These are phyloP conservation scores for Microplitis manilae DNA, from an alignment of 2,888 invertebrate species.

Conservation along the genomic window DNA sequence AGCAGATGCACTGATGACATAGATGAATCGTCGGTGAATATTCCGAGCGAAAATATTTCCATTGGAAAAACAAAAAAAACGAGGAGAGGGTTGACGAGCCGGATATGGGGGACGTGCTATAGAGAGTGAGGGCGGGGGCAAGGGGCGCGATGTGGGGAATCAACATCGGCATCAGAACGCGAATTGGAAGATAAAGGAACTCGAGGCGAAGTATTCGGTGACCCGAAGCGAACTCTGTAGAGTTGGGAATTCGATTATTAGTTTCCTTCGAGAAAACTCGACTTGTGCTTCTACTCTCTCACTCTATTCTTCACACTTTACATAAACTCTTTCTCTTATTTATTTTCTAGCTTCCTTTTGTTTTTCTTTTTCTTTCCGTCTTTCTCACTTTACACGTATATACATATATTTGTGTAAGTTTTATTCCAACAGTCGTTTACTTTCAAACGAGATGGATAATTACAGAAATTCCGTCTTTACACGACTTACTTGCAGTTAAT, in stretches of 20 bases:
- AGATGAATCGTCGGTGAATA: slow-evolving; percentile 39
- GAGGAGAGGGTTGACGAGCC: neutral
- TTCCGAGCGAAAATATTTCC: slow-evolving; percentile 38
- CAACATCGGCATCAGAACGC: slow-evolving; percentile 36
- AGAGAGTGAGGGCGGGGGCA: slow-evolving; percentile 6
- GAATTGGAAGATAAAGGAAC: slow-evolving; percentile 37
- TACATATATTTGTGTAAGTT: too few relatives aligned
- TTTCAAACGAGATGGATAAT: slow-evolving; percentile 26
- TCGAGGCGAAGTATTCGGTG: slow-evolving; percentile 44
- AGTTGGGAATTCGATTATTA: slow-evolving; percentile 58
- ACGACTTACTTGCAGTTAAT: neutral
- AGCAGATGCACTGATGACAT: slow-evolving; percentile 43
- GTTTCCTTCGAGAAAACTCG: slow-evolving; percentile 53
- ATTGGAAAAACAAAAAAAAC: slow-evolving; percentile 11
- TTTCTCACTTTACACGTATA: too few relatives aligned
- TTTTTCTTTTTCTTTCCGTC: too few relatives aligned
- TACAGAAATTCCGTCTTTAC: slow-evolving; percentile 2
- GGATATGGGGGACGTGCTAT: too few relatives aligned
- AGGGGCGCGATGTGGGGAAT: neutral
- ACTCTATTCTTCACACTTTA: slow-evolving; percentile 9
- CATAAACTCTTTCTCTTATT: neutral
- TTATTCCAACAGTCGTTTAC: neutral
- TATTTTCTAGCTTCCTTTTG: neutral
- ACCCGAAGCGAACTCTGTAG: slow-evolving; percentile 45
- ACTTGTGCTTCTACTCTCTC: slow-evolving; percentile 31